Evolutionary conservation across 2,888 invertebrate genomes (phyloP).

Genomic region (Lordiphosa andalusiaca): DNA sequence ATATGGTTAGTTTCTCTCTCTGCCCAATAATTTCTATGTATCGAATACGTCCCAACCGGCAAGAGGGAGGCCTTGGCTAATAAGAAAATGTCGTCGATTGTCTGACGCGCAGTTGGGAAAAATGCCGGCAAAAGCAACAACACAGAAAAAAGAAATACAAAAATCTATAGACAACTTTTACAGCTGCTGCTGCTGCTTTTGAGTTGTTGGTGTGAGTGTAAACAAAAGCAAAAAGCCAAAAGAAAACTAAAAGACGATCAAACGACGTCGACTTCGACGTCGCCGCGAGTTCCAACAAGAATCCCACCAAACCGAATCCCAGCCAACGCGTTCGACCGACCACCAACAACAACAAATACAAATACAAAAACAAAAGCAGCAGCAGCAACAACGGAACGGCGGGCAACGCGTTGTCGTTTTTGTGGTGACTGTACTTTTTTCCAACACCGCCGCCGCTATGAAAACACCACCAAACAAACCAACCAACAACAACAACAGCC

Average conservation of each 20-base stretch:
- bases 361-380: slow-evolving; percentile 26
- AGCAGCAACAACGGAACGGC: slow-evolving; percentile 27
- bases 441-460: slow-evolving; percentile 51
- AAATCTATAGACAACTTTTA: slow-evolving; percentile 17
- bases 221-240: slow-evolving; percentile 56
- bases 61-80: slow-evolving; percentile 45
- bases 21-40: not conserved
- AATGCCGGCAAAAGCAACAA: slow-evolving; percentile 60
- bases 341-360: slow-evolving; percentile 22
- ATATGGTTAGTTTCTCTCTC: slow-evolving; percentile 24
- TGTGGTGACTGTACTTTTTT: slow-evolving; percentile 80
- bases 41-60: slow-evolving; percentile 17
- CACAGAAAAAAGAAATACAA: slow-evolving; percentile 13
- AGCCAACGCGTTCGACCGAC: slow-evolving; percentile 61
- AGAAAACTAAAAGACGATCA: slow-evolving; percentile 50
- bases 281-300: slow-evolving; percentile 57
- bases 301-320: slow-evolving; percentile 39
- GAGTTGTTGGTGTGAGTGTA: slow-evolving; percentile 56
- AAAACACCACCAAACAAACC: slow-evolving; percentile 51
- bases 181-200: slow-evolving; percentile 34
- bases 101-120: slow-evolving; percentile 42
- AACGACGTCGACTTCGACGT: slow-evolving; percentile 37
- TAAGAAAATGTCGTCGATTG: slow-evolving; percentile 55
- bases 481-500: slow-evolving; percentile 20
- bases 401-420: slow-evolving; percentile 66